phyloP scores from a whole-genome alignment of 2,797 vertebrate species.

The Natrix natrix region DNA sequence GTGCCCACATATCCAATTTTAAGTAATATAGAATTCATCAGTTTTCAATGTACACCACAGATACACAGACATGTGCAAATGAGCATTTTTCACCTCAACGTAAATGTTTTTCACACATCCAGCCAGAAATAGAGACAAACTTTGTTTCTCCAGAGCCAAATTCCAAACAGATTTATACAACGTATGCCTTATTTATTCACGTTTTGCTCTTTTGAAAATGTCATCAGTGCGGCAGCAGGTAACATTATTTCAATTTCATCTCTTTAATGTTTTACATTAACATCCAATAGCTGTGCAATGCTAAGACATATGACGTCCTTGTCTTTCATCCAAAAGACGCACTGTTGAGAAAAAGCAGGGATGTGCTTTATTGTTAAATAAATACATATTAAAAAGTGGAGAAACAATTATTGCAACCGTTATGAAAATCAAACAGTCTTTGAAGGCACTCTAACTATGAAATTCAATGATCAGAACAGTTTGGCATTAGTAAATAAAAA shows the following conservation, averaged over 20 bases:
- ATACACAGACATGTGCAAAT: background rate
- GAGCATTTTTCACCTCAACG: conserved; percentile 9
- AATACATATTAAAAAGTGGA: background rate
- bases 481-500: background rate
- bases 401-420: background rate
- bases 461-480: background rate
- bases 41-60: background rate
- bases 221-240: conserved; percentile 42
- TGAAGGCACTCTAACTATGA: background rate
- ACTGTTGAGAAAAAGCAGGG: background rate
- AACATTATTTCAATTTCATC: conserved; percentile 44
- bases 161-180: conserved; percentile 54
- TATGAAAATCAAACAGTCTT: background rate
- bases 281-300: conserved; percentile 35
- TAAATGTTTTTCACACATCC: conserved; percentile 33
- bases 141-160: conserved; percentile 36
- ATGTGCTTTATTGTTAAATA: background rate
- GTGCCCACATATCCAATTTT: background rate
- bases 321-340: conserved; percentile 9
- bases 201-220: conserved; percentile 65
- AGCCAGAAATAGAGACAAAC: conserved; percentile 25
- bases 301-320: conserved; percentile 35
- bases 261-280: conserved; percentile 40
- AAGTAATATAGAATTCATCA: background rate
- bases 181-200: conserved; percentile 61